Evolutionary conservation across 2,797 vertebrate species (phyloP).

Genomic region (Crocodylus rhombifer): DNA sequence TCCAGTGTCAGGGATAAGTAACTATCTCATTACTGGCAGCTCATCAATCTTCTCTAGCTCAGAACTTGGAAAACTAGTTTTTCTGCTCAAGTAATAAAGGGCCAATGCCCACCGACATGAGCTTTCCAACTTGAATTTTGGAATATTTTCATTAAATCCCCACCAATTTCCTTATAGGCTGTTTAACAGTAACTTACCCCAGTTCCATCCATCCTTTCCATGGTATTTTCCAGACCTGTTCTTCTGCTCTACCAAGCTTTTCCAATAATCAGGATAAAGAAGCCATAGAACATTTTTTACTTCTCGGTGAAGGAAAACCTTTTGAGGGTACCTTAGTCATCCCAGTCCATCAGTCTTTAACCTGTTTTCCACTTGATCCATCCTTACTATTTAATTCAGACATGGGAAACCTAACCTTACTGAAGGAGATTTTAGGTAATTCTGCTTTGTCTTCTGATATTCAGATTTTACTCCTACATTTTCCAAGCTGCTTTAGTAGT

Average conservation of each 20-base stretch:
- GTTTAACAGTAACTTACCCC: not conserved
- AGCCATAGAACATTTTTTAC: not conserved
- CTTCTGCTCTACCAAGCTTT: not conserved
- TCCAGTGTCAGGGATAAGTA: accelerated
- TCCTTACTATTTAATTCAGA: not conserved
- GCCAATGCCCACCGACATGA: not conserved
- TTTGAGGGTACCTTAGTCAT: not conserved
- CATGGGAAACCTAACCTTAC: not conserved
- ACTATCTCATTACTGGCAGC: not conserved
- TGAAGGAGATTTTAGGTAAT: not conserved
- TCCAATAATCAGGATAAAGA: not conserved
- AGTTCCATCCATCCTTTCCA: not conserved
- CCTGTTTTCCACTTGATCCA: not conserved
- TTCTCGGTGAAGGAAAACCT: not conserved
- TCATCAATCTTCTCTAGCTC: not conserved
- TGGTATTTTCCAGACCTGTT: not conserved
- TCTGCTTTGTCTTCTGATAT: not conserved
- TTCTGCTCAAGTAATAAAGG: not conserved
- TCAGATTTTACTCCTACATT: no score
- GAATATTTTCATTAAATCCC: not conserved
- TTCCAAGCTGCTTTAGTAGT: not conserved
- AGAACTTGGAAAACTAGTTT: not conserved
- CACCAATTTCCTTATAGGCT: not conserved
- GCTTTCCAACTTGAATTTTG: not conserved
- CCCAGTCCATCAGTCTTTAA: no score